A percentile compares a stretch with the other conserved stretches of the same genome.
These are phyloP conservation scores for Collichthys lucidus DNA, from an alignment of 2,113 vertebrate genomes.

Conservation along the genomic window DNA sequence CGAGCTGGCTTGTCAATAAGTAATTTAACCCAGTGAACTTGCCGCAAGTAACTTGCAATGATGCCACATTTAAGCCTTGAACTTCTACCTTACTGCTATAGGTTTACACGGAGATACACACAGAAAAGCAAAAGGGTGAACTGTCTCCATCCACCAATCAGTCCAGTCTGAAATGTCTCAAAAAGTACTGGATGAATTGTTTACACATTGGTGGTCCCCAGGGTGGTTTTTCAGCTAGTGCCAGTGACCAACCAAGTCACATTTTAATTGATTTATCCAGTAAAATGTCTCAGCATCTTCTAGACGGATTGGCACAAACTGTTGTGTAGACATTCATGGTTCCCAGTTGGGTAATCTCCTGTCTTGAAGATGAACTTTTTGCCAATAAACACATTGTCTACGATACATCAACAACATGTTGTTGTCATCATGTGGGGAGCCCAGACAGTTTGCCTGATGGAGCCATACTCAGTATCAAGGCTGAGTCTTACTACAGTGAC, in stretches of 20 bases:
- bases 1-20: conserved; percentile 47
- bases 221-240: not conserved
- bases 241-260: not conserved
- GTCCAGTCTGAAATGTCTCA: not conserved
- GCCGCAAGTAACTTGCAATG: not conserved
- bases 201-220: not conserved
- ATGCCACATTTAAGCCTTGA: conserved; percentile 4
- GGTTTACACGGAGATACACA: not conserved
- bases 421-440: too few relatives aligned
- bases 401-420: too few relatives aligned
- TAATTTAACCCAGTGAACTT: conserved; percentile 59
- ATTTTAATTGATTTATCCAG: not conserved
- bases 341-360: not conserved
- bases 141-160: not conserved
- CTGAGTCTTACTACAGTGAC: too few relatives aligned
- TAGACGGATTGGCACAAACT: not conserved
- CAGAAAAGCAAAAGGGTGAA: not conserved
- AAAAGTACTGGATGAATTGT: not conserved
- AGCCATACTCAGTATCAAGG: too few relatives aligned
- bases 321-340: not conserved
- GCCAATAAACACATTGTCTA: not conserved
- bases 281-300: not conserved
- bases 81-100: not conserved
- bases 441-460: too few relatives aligned
- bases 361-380: not conserved